Evolutionary conservation across 2,888 invertebrate genomes (phyloP).

Genomic region (Myopa tessellatipennis): DNA sequence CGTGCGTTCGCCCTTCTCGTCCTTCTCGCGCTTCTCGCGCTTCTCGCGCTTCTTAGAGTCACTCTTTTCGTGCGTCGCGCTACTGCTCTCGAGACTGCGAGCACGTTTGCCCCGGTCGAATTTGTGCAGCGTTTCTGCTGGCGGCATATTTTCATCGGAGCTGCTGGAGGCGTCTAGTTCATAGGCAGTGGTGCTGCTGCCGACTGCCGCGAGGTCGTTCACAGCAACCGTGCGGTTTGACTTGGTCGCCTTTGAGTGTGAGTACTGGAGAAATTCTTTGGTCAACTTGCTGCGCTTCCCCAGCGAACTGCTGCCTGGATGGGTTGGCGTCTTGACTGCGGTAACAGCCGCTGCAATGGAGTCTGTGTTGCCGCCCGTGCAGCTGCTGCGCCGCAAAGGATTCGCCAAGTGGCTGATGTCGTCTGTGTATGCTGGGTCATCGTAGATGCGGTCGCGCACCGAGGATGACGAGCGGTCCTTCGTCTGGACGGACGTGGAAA

Average conservation of each 20-base stretch:
- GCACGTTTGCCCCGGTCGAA: conserved; percentile 56
- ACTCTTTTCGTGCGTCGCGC: conserved; percentile 49
- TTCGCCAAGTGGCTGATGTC: conserved; percentile 68
- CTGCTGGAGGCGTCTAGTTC: conserved; percentile 59
- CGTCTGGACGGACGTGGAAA: conserved; percentile 53
- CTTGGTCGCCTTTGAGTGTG: conserved; percentile 41
- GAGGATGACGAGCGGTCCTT: conserved; percentile 65
- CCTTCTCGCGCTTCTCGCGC: conserved; percentile 57
- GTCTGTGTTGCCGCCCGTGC: conserved; percentile 50
- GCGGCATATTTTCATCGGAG: conserved; percentile 57
- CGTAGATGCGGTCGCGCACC: conserved; percentile 66
- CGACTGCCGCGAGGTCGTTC: conserved; percentile 27
- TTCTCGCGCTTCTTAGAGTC: conserved; percentile 50
- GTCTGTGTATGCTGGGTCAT: conserved; percentile 68
- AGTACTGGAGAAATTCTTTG: conserved; percentile 58
- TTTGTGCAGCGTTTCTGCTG: conserved; percentile 47
- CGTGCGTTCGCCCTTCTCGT: conserved; percentile 57
- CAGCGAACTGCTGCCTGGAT: conserved; percentile 52
- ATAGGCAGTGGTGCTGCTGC: conserved; percentile 41
- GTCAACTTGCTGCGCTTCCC: conserved; percentile 60
- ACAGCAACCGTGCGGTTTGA: conserved; percentile 1
- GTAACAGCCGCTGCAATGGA: conserved; percentile 39
- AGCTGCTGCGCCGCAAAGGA: conserved; percentile 60
- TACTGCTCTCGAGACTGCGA: conserved; percentile 62
- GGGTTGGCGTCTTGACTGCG: not conserved